Conservation (phyloP, 2,888 invertebrate species). For the Mythimna impura region DNA sequence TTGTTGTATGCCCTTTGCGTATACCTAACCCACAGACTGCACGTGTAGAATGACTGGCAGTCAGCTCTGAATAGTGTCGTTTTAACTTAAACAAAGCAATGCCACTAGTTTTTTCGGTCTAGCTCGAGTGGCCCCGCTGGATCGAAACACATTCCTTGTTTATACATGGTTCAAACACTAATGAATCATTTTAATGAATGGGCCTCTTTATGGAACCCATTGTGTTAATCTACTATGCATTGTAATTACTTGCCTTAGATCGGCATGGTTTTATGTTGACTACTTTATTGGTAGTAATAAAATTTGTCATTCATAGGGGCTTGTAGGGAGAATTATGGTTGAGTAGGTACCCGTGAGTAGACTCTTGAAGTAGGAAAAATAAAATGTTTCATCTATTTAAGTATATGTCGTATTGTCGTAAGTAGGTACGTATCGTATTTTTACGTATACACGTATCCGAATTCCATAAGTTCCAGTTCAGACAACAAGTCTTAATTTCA, state of each 20-base stretch:
- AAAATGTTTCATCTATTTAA: background rate
- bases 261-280: constrained; percentile 8
- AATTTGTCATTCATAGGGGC: constrained; percentile 22
- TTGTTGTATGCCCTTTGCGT: too few species aligned
- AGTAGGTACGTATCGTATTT: too few species aligned
- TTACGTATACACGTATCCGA: too few species aligned
- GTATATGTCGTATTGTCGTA: too few species aligned
- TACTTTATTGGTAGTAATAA: constrained; percentile 20
- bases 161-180: constrained; percentile 19
- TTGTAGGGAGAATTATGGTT: background rate
- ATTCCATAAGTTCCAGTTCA: too few species aligned
- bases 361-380: background rate
- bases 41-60: too few species aligned
- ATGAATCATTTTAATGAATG: constrained; percentile 46
- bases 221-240: constrained; percentile 17
- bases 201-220: constrained; percentile 20
- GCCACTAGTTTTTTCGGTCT: too few species aligned
- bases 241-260: constrained; percentile 38
- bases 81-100: too few species aligned
- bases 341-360: background rate
- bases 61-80: too few species aligned
- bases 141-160: background rate
- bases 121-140: too few species aligned
- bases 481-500: too few species aligned
- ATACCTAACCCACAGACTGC: too few species aligned